Conservation (phyloP, 2,888 invertebrate genomes). For the Clistopyga incitator region DNA sequence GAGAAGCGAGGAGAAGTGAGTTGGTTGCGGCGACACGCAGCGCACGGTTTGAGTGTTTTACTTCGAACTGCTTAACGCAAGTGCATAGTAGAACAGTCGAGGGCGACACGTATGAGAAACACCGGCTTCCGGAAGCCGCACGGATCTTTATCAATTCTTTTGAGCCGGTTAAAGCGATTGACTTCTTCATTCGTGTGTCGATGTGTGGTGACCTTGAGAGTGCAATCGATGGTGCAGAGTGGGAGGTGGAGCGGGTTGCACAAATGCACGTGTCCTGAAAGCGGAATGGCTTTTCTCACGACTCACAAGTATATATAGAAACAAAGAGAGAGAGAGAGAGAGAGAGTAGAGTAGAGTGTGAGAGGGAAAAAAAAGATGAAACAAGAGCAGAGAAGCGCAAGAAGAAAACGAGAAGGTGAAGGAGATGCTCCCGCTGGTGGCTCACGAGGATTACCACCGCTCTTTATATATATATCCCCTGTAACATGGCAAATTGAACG, state of each 20-base stretch:
- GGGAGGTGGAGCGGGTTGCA: constrained; percentile 6
- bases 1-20: constrained; percentile 24
- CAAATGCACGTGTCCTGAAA: constrained; percentile 48
- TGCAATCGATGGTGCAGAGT: constrained; percentile 27
- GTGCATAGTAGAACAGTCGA: constrained; percentile 9
- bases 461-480: constrained; percentile 70
- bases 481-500: constrained; percentile 82
- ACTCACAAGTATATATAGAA: constrained; percentile 8
- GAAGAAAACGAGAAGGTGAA: constrained; percentile 27
- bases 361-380: background rate
- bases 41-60: constrained; percentile 44
- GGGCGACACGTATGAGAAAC: constrained; percentile 27
- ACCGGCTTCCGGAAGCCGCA: constrained; percentile 25
- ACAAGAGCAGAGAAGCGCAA: constrained; percentile 18
- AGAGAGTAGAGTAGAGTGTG: background rate
- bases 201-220: constrained; percentile 16
- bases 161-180: background rate
- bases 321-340: background rate
- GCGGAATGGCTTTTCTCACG: constrained; percentile 51
- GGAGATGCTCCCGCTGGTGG: constrained; percentile 37
- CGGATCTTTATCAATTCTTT: constrained; percentile 18
- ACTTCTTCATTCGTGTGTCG: background rate
- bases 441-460: constrained; percentile 22
- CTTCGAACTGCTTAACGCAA: constrained; percentile 37
- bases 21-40: constrained; percentile 8